Evolutionary conservation across 1,140 invertebrate genomes (phyloP), one percentile per base, ranked within the genome.

Genomic region (Medauroidea extradentata): DNA sequence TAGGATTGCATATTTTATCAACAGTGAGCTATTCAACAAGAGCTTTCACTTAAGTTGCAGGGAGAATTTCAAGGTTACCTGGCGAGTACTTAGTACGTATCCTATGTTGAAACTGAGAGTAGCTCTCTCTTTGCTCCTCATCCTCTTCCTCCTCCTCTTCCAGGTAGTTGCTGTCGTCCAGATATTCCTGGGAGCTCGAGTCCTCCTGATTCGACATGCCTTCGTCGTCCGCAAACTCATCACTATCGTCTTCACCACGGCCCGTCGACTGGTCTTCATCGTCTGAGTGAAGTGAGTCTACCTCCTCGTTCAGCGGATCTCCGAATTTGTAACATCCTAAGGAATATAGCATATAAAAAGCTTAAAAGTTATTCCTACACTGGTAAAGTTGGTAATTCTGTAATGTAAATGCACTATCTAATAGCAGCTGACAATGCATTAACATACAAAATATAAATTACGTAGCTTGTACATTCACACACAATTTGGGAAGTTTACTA

Each of bases 201-300:
- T 83, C 81, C 51, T 75, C 81, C 65, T 80, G 79, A 68, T 83
- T 83, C 43, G 79, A 80, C 48, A 82, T 81, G 3, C 78, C 82
- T 69, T 85, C 83, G 59, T 85, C 84, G 63, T 85, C 84, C 3
- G 84, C 84, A 68, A 85, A 85, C 49, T 85, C 83, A 74, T 85
- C 84, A 53, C 80, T 80, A 67, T 84, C 82, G 59, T 83, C 81
- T 25, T 80, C 77, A n/a, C 71, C 71, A 4, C 71, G 69, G 3
- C 74, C 75, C n/a, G 76, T 77, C 44, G 80, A 78, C n/a, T 80
- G 79, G 43, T 79, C 64, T 49, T 67, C 64, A 48, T 66, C 68
- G 58, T 82, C 82, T 21, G 83, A 84, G 39, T 80, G 78, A 59
- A 84, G 73, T 5, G 83, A 85, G 73, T 90, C 88, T 1, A 84